Conservation (phyloP, 2,113 vertebrate genomes). For the Diglossa brunneiventris region DNA sequence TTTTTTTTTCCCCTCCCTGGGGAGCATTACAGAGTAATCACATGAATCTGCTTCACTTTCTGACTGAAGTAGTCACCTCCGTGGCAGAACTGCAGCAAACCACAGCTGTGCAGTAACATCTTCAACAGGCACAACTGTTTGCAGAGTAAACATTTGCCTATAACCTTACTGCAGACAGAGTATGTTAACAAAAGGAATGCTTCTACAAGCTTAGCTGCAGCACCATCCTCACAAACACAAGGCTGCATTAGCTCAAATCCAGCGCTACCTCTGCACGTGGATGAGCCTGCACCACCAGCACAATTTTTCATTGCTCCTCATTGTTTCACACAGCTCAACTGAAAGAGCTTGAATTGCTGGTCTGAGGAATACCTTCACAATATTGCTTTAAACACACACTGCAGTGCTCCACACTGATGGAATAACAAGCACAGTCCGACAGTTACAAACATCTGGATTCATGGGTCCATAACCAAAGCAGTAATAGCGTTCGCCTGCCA, state of each 20-base stretch:
- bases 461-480: slow-evolving; percentile 8
- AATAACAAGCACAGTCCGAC: slow-evolving; percentile 27
- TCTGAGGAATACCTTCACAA: slow-evolving; percentile 19
- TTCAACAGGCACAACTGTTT: slow-evolving; percentile 52
- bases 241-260: background rate
- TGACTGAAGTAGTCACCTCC: background rate
- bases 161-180: slow-evolving; percentile 28
- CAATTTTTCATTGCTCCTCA: background rate
- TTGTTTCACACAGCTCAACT: slow-evolving; percentile 31
- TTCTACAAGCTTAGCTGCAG: background rate
- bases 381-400: slow-evolving; percentile 1
- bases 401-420: slow-evolving; percentile 4
- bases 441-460: slow-evolving; percentile 54
- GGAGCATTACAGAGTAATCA: background rate
- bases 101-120: slow-evolving; percentile 57
- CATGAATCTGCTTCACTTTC: background rate
- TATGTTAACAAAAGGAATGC: slow-evolving; percentile 36
- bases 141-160: slow-evolving; percentile 60
- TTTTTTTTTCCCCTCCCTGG: background rate
- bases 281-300: background rate
- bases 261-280: background rate
- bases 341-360: slow-evolving; percentile 10
- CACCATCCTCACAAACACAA: background rate
- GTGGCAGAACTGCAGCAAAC: slow-evolving; percentile 17
- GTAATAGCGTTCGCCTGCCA: background rate